Conservation (phyloP, 1,140 invertebrate genomes). For the Chrysomallon squamiferum region DNA sequence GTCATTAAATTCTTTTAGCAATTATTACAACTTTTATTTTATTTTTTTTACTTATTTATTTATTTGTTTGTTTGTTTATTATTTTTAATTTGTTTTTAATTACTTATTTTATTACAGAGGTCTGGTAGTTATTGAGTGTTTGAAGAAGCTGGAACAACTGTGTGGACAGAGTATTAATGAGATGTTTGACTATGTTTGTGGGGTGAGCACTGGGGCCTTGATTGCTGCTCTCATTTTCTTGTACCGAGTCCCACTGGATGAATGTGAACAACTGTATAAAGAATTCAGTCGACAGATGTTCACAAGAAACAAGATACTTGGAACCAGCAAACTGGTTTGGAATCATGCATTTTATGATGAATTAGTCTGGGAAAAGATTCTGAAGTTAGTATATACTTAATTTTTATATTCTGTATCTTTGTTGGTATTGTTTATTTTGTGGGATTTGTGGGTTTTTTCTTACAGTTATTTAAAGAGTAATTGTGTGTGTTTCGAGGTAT, state of each 20-base stretch:
- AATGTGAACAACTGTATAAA: slow-evolving; percentile 74
- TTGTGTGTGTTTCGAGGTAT: neutral
- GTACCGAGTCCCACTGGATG: slow-evolving; percentile 68
- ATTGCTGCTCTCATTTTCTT: slow-evolving; percentile 60
- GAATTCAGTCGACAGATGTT: slow-evolving; percentile 77
- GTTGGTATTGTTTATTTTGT: no score
- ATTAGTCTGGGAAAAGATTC: slow-evolving; percentile 80
- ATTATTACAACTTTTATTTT: no score
- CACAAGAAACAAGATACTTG: slow-evolving; percentile 74
- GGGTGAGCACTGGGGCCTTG: slow-evolving; percentile 83
- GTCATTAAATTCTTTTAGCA: no score
- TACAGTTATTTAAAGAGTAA: neutral
- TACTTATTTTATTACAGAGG: slow-evolving; percentile 72
- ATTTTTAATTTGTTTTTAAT: no score
- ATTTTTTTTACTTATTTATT: no score
- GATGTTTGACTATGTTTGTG: slow-evolving; percentile 88
- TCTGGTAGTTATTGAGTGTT: slow-evolving; percentile 80
- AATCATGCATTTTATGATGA: slow-evolving; percentile 92
- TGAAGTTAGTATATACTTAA: slow-evolving; percentile 68
- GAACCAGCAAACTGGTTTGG: slow-evolving; percentile 82
- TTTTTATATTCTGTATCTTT: neutral
- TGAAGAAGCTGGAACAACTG: slow-evolving; percentile 74
- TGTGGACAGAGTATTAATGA: slow-evolving; percentile 68
- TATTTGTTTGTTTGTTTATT: no score
- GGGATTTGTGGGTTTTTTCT: neutral